Conservation (phyloP, 2,113 vertebrate species). For the Ophiodon elongatus region DNA sequence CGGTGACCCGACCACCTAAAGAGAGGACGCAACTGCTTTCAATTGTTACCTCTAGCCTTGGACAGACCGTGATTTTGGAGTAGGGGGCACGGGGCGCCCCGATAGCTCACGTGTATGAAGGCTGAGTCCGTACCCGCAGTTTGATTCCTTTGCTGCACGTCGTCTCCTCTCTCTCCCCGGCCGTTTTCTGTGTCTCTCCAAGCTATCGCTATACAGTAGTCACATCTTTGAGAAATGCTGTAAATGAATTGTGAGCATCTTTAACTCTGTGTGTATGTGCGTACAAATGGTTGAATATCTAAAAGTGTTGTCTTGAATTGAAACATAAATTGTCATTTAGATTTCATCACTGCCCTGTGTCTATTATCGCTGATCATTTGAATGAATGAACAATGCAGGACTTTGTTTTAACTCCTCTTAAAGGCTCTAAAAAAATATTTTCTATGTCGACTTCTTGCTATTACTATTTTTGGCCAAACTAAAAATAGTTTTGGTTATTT, state of each 20-base stretch:
- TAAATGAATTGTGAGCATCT: neutral
- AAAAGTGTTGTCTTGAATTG: slow-evolving; percentile 10
- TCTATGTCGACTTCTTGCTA: slow-evolving; percentile 2
- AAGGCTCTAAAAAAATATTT: neutral
- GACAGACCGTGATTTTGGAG: neutral
- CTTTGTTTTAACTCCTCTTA: neutral
- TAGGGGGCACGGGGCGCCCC: neutral
- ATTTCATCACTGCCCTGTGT: slow-evolving; percentile 22
- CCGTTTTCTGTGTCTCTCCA: neutral
- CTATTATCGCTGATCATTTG: slow-evolving; percentile 30
- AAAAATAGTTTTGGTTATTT: neutral
- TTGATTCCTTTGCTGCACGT: neutral
- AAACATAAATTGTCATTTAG: slow-evolving; percentile 35
- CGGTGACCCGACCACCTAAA: slow-evolving; percentile 16
- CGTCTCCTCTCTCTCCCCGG: neutral
- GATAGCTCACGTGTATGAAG: neutral
- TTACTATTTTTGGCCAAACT: slow-evolving; percentile 4
- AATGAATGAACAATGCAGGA: slow-evolving; percentile 9
- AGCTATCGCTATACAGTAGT: neutral
- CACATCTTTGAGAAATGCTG: neutral
- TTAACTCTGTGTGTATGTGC: neutral
- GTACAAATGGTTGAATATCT: slow-evolving; percentile 11
- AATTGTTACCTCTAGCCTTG: neutral
- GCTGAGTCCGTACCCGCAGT: neutral
- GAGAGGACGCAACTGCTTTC: neutral